Evolutionary conservation across 2,888 invertebrate genomes (phyloP).

Genomic region (Gastracanthus pulcherrimus): DNA sequence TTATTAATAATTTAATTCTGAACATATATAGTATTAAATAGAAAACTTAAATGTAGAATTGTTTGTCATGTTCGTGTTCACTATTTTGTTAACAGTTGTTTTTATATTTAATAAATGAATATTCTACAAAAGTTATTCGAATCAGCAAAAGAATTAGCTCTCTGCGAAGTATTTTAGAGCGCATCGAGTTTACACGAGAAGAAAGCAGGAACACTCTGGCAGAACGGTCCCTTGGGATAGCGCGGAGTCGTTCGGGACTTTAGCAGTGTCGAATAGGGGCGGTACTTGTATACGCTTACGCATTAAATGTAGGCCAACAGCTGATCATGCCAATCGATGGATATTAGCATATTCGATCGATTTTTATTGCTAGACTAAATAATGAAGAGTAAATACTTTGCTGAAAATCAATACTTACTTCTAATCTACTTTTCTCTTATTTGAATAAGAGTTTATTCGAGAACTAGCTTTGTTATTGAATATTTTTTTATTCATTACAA

Average conservation of each 20-base stretch:
- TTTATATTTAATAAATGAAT: background rate
- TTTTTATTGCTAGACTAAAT: conserved; percentile 36
- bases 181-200: background rate
- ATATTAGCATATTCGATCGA: conserved; percentile 64
- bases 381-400: conserved; percentile 3
- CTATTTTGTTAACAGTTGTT: background rate
- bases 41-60: too few species aligned
- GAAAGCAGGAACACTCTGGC: conserved; percentile 38
- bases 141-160: background rate
- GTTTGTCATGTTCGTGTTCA: too few species aligned
- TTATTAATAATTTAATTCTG: too few species aligned
- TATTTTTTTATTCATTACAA: too few species aligned
- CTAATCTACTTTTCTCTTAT: background rate
- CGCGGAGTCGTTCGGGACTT: conserved; percentile 60
- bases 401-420: background rate
- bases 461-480: too few species aligned
- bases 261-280: conserved; percentile 29
- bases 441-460: too few species aligned
- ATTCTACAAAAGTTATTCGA: background rate
- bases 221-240: conserved; percentile 67
- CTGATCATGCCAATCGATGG: conserved; percentile 70
- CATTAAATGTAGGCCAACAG: conserved; percentile 69
- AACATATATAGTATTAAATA: too few species aligned
- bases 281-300: conserved; percentile 15
- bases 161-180: background rate